phyloP scores from a whole-genome alignment of 2,888 invertebrate genomes.

The Notodonta dromedarius region DNA sequence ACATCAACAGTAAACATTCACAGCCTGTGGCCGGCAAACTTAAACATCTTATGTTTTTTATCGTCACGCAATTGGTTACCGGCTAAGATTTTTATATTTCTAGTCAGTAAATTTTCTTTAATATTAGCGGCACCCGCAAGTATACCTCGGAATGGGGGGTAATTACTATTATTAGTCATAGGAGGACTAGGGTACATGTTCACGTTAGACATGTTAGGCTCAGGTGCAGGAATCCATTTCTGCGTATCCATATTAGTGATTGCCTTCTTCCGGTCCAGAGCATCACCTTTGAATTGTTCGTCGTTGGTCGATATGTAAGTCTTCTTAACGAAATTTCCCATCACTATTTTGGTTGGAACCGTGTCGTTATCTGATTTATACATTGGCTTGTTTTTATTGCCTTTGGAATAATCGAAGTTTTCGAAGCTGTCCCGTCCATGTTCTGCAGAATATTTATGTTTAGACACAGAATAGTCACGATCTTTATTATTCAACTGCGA shows the following conservation, averaged over 20 bases:
- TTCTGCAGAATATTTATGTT: conserved; percentile 36
- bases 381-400: conserved; percentile 24
- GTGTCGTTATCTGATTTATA: conserved; percentile 42
- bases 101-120: conserved; percentile 36
- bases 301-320: conserved; percentile 44
- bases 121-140: conserved; percentile 26
- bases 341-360: conserved; percentile 52
- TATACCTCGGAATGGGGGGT: conserved; percentile 24
- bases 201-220: conserved; percentile 21
- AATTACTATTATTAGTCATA: conserved; percentile 23
- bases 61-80: conserved; percentile 55
- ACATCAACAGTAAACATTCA: conserved; percentile 20
- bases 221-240: conserved; percentile 41
- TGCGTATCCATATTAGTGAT: conserved; percentile 54
- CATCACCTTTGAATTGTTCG: conserved; percentile 48
- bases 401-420: conserved; percentile 35
- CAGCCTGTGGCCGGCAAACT: conserved; percentile 68
- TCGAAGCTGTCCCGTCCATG: conserved; percentile 35
- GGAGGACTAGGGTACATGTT: conserved; percentile 28
- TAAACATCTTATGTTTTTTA: conserved; percentile 71
- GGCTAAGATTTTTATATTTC: conserved; percentile 50
- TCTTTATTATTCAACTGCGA: conserved; percentile 28
- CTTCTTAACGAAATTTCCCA: conserved; percentile 56
- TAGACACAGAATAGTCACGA: conserved; percentile 28
- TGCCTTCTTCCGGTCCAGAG: conserved; percentile 56